Percentiles rank a stretch among this genome's conserved stretches.
Conservation (phyloP, 2,113 vertebrate species). For the Echinops telfairi region DNA sequence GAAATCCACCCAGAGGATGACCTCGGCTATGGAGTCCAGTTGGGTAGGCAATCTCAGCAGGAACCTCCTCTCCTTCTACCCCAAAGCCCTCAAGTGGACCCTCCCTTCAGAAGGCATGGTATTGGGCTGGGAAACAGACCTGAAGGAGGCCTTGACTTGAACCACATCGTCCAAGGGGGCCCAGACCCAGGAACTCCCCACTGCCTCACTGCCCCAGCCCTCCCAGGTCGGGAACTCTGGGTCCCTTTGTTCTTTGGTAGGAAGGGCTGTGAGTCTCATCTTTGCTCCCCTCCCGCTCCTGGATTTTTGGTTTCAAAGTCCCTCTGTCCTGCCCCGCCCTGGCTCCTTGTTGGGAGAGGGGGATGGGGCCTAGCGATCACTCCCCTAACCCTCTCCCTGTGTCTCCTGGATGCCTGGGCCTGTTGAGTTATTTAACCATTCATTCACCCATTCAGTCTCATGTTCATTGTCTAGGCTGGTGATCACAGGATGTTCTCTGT, state of each 20-base stretch:
- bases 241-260: not conserved
- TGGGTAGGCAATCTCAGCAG: not conserved
- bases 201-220: not conserved
- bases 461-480: not conserved
- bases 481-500: not conserved
- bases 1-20: not conserved
- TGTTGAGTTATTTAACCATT: not conserved
- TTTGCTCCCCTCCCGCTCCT: not conserved
- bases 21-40: not conserved
- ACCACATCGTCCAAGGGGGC: not conserved
- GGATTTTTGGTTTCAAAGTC: slow-evolving; percentile 8
- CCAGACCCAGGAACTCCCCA: not conserved
- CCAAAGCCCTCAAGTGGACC: not conserved
- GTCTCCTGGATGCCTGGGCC: not conserved
- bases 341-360: not conserved
- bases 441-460: not conserved
- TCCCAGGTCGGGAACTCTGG: not conserved
- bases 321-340: not conserved
- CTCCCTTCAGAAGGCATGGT: not conserved
- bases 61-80: not conserved
- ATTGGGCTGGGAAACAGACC: not conserved
- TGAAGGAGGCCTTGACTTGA: not conserved
- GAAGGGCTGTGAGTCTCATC: not conserved
- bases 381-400: not conserved
- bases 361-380: not conserved